phyloP scores from a whole-genome alignment of 1,140 invertebrate species.

The Araneus ventricosus region DNA sequence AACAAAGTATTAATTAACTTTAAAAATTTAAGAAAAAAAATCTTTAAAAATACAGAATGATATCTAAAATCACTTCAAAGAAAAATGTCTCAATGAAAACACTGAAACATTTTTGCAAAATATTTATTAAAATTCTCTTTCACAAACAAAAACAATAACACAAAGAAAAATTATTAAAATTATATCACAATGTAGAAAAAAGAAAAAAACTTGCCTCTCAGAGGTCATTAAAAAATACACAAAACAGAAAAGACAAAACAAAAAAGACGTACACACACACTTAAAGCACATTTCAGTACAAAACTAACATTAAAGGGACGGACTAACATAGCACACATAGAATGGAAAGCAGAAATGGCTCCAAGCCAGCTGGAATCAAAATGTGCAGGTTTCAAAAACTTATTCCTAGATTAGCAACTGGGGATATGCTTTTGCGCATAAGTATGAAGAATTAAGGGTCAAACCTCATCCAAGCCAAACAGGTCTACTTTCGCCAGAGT shows the following conservation, averaged over 20 bases:
- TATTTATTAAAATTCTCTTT: too few species aligned
- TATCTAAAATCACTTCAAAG: too few species aligned
- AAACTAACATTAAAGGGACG: not conserved
- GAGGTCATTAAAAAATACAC: not conserved
- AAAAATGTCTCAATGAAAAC: not conserved
- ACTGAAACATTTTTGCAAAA: not conserved
- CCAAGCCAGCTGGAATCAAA: constrained; percentile 39
- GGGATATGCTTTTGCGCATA: constrained; percentile 15
- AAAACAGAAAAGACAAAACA: not conserved
- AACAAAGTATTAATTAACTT: too few species aligned
- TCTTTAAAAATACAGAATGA: too few species aligned
- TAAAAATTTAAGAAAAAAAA: too few species aligned
- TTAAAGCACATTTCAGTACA: not conserved
- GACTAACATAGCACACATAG: constrained; percentile 9
- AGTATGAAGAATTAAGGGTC: constrained; percentile 34
- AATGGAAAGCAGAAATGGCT: constrained; percentile 19
- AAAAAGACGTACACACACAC: constrained; percentile 5
- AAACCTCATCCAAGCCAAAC: constrained; percentile 62
- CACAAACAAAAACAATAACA: too few species aligned
- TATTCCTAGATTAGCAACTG: constrained; percentile 45
- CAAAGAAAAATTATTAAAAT: too few species aligned
- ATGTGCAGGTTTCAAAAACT: constrained; percentile 30
- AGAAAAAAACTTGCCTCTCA: not conserved
- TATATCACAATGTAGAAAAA: not conserved
- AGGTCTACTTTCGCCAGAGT: constrained; percentile 87